Conservation (phyloP, 2,797 vertebrate genomes). For the Sebastiscus albofasciatus region DNA sequence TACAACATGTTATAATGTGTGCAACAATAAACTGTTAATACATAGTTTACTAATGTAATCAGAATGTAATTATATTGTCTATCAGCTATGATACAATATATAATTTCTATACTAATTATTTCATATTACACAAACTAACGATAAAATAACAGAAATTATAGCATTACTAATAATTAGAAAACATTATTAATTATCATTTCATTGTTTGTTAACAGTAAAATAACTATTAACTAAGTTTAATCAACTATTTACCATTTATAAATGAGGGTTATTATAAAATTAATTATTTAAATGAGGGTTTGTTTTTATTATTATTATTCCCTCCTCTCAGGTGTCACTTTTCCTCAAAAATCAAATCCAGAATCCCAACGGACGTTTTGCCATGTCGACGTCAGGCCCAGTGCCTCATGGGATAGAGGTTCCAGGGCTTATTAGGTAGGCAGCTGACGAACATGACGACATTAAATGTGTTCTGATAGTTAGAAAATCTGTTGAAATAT, state of each 20-base stretch:
- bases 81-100: too few relatives aligned
- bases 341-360: slow-evolving; percentile 77
- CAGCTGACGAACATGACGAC: background rate
- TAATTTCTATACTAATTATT: too few relatives aligned
- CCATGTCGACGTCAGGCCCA: slow-evolving; percentile 85
- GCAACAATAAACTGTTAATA: too few relatives aligned
- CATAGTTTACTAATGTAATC: too few relatives aligned
- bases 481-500: background rate
- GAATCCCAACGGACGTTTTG: slow-evolving; percentile 76
- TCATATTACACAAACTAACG: too few relatives aligned
- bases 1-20: too few relatives aligned
- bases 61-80: fast-evolving
- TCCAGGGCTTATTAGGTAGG: slow-evolving; percentile 92
- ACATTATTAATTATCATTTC: fast-evolving
- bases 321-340: slow-evolving; percentile 69
- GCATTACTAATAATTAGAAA: too few relatives aligned
- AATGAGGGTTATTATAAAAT: background rate
- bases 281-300: background rate
- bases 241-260: too few relatives aligned
- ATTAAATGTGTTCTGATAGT: background rate
- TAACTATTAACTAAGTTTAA: too few relatives aligned
- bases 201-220: too few relatives aligned
- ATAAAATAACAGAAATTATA: too few relatives aligned
- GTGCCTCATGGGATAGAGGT: slow-evolving; percentile 90
- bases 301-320: background rate